A percentile compares a stretch with the other conserved stretches of the same genome.
Evolutionary conservation across 2,888 invertebrate species (phyloP).

Genomic region (Drosophila rubida): DNA sequence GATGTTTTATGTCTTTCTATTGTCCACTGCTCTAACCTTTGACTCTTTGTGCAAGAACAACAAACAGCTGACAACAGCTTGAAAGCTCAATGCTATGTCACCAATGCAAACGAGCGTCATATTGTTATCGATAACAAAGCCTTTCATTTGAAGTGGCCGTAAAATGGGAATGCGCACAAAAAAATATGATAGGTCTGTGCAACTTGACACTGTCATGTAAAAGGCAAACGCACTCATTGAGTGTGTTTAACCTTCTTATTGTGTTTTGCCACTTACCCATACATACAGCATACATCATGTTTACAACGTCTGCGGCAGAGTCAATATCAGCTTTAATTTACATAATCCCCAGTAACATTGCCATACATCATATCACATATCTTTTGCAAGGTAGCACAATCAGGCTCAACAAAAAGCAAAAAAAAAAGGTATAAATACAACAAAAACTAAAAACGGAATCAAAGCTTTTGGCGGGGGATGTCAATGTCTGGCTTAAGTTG

Average conservation of each 20-base stretch:
- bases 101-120: not conserved
- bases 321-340: slow-evolving; percentile 52
- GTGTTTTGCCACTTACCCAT: slow-evolving; percentile 67
- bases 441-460: slow-evolving; percentile 11
- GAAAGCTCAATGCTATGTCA: slow-evolving; percentile 33
- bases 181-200: slow-evolving; percentile 21
- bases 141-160: slow-evolving; percentile 3
- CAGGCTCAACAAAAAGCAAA: not conserved
- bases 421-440: too few species aligned
- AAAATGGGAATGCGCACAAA: slow-evolving; percentile 22
- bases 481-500: slow-evolving; percentile 24
- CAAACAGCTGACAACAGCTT: not conserved
- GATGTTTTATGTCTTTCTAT: not conserved
- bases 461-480: slow-evolving; percentile 8
- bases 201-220: slow-evolving; percentile 19
- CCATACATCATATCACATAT: slow-evolving; percentile 16
- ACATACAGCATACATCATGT: slow-evolving; percentile 37
- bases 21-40: slow-evolving; percentile 14
- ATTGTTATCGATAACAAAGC: slow-evolving; percentile 46
- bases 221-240: slow-evolving; percentile 41
- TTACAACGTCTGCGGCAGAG: slow-evolving; percentile 27
- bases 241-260: slow-evolving; percentile 70
- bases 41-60: slow-evolving; percentile 5
- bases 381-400: slow-evolving; percentile 7
- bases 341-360: slow-evolving; percentile 43